These are phyloP conservation scores for Aplodontia rufa DNA, from an alignment of 2,113 vertebrate genomes.

Conservation along the genomic window DNA sequence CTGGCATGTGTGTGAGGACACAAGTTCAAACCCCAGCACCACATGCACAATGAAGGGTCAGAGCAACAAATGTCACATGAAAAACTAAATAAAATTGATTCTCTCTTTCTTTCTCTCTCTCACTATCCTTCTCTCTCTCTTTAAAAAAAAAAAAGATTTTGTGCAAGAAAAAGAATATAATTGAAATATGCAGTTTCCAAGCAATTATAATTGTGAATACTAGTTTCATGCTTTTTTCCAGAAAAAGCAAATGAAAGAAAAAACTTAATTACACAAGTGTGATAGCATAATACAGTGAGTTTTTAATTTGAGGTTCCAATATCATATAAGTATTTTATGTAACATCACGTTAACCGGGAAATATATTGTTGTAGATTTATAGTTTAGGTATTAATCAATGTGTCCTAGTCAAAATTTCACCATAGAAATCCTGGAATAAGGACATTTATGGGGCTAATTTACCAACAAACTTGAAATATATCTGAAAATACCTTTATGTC, in stretches of 20 bases:
- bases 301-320: constrained; percentile 28
- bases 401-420: constrained; percentile 11
- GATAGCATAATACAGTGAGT: background rate
- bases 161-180: background rate
- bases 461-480: background rate
- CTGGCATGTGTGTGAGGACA: too few relatives aligned
- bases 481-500: background rate
- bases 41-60: too few relatives aligned
- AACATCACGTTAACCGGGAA: constrained; percentile 59
- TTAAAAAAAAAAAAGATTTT: too few relatives aligned
- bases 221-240: background rate
- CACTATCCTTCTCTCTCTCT: too few relatives aligned
- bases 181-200: background rate
- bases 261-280: background rate
- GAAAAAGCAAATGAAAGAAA: background rate
- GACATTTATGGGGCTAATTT: background rate
- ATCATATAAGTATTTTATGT: constrained; percentile 33
- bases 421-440: background rate
- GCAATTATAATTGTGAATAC: background rate
- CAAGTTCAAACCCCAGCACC: too few relatives aligned
- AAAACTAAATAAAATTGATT: too few relatives aligned
- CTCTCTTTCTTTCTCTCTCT: too few relatives aligned
- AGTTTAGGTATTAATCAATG: constrained; percentile 39
- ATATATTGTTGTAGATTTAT: constrained; percentile 66
- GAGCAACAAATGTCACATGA: too few relatives aligned